Conservation (phyloP, 2,113 vertebrate species). For the Tamias sibiricus region DNA sequence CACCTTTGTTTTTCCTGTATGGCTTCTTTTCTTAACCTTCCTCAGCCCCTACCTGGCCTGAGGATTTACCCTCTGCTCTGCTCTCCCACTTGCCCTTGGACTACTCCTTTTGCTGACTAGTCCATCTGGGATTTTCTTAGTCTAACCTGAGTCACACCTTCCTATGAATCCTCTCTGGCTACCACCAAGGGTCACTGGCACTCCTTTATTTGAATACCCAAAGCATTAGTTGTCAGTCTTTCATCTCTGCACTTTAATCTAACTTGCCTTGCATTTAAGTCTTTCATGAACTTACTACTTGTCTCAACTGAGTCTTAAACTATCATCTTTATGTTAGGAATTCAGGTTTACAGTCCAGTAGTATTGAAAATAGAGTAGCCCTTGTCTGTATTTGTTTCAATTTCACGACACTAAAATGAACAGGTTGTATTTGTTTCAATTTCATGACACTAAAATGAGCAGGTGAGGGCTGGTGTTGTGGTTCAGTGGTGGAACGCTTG, state of each 20-base stretch:
- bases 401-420: slow-evolving; percentile 24
- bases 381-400: slow-evolving; percentile 37
- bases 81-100: neutral
- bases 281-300: neutral
- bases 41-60: neutral
- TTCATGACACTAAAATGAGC: too few relatives aligned
- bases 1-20: neutral
- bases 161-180: neutral
- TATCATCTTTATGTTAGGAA: slow-evolving; percentile 25
- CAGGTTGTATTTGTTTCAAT: too few relatives aligned
- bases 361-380: neutral
- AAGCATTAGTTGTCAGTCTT: slow-evolving; percentile 13
- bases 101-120: neutral
- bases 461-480: too few relatives aligned
- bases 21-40: neutral
- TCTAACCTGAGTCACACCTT: neutral
- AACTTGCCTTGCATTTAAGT: slow-evolving; percentile 27
- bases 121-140: neutral
- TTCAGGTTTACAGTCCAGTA: neutral
- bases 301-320: slow-evolving; percentile 42
- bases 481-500: too few relatives aligned
- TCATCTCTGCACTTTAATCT: slow-evolving; percentile 3
- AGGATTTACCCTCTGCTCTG: neutral
- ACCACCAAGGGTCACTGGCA: neutral
- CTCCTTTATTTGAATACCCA: slow-evolving; percentile 26